These are phyloP conservation scores for human (Homo sapiens) DNA, from an alignment of 2,113 vertebrate species.

Conservation along the genomic window DNA sequence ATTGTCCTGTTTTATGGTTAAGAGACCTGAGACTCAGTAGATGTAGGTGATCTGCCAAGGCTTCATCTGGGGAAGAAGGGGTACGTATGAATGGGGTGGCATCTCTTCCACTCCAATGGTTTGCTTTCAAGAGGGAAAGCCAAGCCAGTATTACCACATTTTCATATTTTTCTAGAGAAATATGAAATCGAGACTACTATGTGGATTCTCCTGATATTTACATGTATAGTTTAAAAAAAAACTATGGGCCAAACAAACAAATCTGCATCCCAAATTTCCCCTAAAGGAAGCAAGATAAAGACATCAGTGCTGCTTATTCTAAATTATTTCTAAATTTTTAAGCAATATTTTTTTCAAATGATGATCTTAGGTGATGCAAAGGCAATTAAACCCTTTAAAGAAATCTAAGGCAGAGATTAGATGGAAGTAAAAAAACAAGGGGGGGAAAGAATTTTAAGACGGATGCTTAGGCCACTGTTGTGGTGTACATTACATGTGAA, in stretches of 20 bases:
- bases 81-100: background rate
- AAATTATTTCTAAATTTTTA: background rate
- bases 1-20: background rate
- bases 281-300: background rate
- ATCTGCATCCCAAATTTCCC: background rate
- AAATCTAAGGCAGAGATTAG: background rate
- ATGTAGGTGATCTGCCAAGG: background rate
- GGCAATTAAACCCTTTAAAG: background rate
- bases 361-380: background rate
- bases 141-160: background rate
- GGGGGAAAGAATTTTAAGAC: background rate
- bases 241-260: background rate
- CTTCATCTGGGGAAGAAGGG: background rate
- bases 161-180: background rate
- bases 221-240: background rate
- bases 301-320: background rate
- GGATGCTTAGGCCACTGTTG: background rate
- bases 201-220: background rate
- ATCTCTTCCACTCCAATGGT: background rate
- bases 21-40: background rate
- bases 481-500: background rate
- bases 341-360: background rate
- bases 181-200: background rate
- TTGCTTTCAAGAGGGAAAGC: background rate
- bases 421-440: background rate